Base-by-base conservation (phyloP, 2,113 vertebrate species). In the Hemicordylus capensis region DNA sequence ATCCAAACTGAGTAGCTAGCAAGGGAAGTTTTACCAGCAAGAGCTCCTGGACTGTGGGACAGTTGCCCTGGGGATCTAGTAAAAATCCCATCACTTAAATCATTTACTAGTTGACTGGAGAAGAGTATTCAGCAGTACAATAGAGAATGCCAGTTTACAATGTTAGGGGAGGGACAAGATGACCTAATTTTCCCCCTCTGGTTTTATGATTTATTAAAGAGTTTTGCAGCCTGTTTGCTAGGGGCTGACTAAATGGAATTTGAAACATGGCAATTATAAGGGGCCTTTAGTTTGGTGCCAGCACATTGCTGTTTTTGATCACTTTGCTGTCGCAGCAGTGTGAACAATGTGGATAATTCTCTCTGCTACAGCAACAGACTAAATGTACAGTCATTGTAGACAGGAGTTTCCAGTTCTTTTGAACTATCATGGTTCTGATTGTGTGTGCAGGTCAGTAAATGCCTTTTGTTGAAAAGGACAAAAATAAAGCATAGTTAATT, bases 191-290 rank as follows among this genome's bases (percentile, higher is more conserved):
- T 17, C 20, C 24, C 67, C 31, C 1, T 88, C 85, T 90, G 61
- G 90, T 88, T 91, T 88, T 88, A 88, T 95, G 91, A 92, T 90
- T 95, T 95, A 95, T 94, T 94, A 87, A 94, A 91, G 87, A 91
- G 87, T 90, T 94, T 89, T 89, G 81, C 86, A 92, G 85, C 72
- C 80, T 86, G 85, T 87, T 51, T 88, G 42, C 64, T 85, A 75
- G 74, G 28, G 48, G 72, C 46, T 78, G 84, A 72, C 67, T 87
- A 89, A 74, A 61, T 80, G 87, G 90, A 90, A 90, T 91, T 90
- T 59, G 85, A 92, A 88, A 79, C 67, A 73, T 66, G 64, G 72
- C 86, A 88, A 34, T 90, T 89, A 89, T 69, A 64, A 89, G 17
- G 48, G n/a, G 83, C 72, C 37, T 92, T 89, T 91, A 87, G 75